Percentiles rank a stretch among this genome's conserved stretches.
phyloP scores from a whole-genome alignment of 2,113 vertebrate genomes.

The Leptosomus discolor region DNA sequence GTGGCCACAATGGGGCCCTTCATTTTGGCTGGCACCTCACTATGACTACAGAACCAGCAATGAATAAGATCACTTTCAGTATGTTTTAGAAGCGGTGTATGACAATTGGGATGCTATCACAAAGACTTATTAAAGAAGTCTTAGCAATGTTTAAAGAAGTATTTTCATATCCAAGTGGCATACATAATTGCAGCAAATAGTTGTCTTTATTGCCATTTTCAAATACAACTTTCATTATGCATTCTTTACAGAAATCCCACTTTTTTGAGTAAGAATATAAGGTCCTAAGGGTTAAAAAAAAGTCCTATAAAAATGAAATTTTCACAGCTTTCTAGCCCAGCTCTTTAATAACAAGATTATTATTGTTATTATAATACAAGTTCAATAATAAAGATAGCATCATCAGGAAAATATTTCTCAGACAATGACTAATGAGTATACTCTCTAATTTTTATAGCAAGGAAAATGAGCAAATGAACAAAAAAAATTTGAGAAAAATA shows the following conservation, averaged over 20 bases:
- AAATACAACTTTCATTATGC: not conserved
- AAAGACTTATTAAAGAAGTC: not conserved
- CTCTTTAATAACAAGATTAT: not conserved
- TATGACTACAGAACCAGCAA: not conserved
- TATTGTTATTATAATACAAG: not conserved
- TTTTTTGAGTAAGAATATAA: not conserved
- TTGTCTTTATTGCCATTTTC: not conserved
- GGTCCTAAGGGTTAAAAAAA: not conserved
- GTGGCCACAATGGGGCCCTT: constrained; percentile 31
- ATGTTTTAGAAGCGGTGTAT: not conserved
- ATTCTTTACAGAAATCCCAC: not conserved
- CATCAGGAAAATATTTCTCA: not conserved
- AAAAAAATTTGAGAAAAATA: not conserved
- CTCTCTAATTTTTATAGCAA: not conserved
- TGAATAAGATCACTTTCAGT: not conserved
- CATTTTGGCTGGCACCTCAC: not conserved
- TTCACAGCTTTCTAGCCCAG: not conserved
- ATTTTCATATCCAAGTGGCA: not conserved
- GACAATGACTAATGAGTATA: not conserved
- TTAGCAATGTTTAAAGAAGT: not conserved
- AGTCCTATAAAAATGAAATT: not conserved
- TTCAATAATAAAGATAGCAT: not conserved
- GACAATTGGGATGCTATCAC: not conserved
- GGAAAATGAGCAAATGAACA: not conserved
- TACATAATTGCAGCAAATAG: not conserved